Evolutionary conservation across 2,888 invertebrate genomes (phyloP), one percentile per base, ranked within the genome.

Genomic region (Maniola hyperantus): DNA sequence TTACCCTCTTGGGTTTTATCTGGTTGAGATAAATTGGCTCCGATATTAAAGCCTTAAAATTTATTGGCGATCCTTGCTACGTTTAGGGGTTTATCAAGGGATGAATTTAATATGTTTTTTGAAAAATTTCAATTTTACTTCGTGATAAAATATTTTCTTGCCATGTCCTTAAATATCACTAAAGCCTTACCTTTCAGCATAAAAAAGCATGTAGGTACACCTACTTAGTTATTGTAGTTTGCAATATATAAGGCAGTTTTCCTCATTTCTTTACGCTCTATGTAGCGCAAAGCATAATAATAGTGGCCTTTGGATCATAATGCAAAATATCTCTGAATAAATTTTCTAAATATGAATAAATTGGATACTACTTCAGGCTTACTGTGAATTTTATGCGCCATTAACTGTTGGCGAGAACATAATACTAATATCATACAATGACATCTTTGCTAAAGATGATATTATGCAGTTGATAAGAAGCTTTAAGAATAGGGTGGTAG

Each of bases 331-430:
- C 44, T 33, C 18, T 18, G 63, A 63, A 55, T 64, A 77, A 80
- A 77, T 73, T 73, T 73, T 77, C 77, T 79, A 80, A 83, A 83
- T 79, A 83, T 84, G 79, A 85, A 83, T 70, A 71, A 80, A 82
- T 65, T 58, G 50, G 58, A 50, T 80, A 83, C 82, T 82, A 77
- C 78, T 79, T 82, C 79, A 78, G 81, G 80, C 80, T 84, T 83
- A 81, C 83, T 83, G 79, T 74, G 83, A 87, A 89, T 88, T 89
- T 87, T 85, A 89, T 87, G 85, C 86, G 81, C 85, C 88, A 89
- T 89, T 88, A 87, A 84, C 84, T 85, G 84, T 83, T 87, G 85
- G 85, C 81, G 86, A 83, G 80, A 76, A 82, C 82, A 83, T 88
- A 85, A 85, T 87, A 42, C 11, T 26, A 26, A 11, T 48, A 82